A percentile compares a stretch with the other conserved stretches of the same genome.
Evolutionary conservation across 2,113 vertebrate genomes (phyloP).

Genomic region (Leucoraja erinaceus): DNA sequence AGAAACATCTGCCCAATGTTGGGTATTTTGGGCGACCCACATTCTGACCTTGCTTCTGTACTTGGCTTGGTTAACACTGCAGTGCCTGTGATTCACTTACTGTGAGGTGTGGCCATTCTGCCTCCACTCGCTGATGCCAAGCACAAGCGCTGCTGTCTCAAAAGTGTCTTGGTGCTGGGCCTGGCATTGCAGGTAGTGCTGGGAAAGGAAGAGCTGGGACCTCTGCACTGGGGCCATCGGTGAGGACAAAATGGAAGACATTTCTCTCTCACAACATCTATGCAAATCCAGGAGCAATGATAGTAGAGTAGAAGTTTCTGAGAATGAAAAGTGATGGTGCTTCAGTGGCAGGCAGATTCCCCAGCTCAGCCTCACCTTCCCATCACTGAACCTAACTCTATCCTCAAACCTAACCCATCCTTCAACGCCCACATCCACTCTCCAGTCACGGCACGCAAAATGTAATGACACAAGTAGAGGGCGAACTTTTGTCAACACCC

Average conservation of each 20-base stretch:
- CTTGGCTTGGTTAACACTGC: neutral
- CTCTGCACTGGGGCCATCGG: neutral
- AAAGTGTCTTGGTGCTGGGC: neutral
- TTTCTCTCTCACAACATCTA: neutral
- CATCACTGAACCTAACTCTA: neutral
- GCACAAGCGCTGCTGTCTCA: neutral
- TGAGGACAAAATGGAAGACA: neutral
- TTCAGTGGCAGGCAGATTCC: neutral
- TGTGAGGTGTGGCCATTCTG: neutral
- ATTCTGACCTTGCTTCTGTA: neutral
- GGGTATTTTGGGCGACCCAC: neutral
- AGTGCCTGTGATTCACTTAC: neutral
- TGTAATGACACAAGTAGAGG: no score
- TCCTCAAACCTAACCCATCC: neutral
- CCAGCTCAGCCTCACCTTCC: neutral
- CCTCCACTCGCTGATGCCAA: neutral
- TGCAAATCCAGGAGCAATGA: neutral
- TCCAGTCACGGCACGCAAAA: no score
- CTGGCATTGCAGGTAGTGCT: constrained; percentile 6
- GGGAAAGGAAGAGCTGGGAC: neutral
- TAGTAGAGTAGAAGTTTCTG: neutral
- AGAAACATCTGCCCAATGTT: neutral
- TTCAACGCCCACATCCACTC: neutral
- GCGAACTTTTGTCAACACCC: no score
- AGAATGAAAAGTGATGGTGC: neutral